phyloP scores from a whole-genome alignment of 1,140 invertebrate species.

The Drosophila nikananu region DNA sequence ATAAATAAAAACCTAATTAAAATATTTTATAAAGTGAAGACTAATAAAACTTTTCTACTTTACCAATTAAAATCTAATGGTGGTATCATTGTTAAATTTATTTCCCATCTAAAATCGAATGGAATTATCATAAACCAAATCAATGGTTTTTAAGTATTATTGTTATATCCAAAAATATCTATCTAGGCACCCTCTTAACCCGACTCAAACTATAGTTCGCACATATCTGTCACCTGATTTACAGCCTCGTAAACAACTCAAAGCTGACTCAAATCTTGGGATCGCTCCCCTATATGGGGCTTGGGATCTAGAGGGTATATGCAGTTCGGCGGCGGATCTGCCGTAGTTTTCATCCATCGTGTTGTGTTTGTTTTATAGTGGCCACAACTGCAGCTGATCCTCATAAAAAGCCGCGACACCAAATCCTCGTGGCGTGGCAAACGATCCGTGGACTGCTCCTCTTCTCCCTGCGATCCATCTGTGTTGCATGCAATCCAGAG shows the following conservation, averaged over 20 bases:
- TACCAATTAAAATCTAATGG: not conserved
- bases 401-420: slow-evolving; percentile 81
- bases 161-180: slow-evolving; percentile 14
- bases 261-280: slow-evolving; percentile 2
- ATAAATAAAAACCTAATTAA: not conserved
- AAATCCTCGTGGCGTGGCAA: slow-evolving; percentile 79
- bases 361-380: slow-evolving; percentile 75
- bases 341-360: slow-evolving; percentile 43
- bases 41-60: too few species aligned
- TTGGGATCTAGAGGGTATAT: slow-evolving; percentile 49
- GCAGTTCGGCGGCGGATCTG: slow-evolving; percentile 26
- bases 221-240: slow-evolving; percentile 46
- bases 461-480: slow-evolving; percentile 31
- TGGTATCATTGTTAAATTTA: not conserved
- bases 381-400: slow-evolving; percentile 80
- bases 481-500: slow-evolving; percentile 64
- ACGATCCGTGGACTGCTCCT: slow-evolving; percentile 67
- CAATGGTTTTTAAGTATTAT: not conserved
- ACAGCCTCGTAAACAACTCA: slow-evolving; percentile 43
- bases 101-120: not conserved
- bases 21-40: not conserved
- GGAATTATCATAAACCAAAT: not conserved
- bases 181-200: slow-evolving; percentile 5
- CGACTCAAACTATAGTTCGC: slow-evolving; percentile 34
- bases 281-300: slow-evolving; percentile 8